Percentiles rank a stretch among this genome's conserved stretches.
Evolutionary conservation across 2,888 invertebrate genomes (phyloP).

Genomic region (Cheilosia grossa): DNA sequence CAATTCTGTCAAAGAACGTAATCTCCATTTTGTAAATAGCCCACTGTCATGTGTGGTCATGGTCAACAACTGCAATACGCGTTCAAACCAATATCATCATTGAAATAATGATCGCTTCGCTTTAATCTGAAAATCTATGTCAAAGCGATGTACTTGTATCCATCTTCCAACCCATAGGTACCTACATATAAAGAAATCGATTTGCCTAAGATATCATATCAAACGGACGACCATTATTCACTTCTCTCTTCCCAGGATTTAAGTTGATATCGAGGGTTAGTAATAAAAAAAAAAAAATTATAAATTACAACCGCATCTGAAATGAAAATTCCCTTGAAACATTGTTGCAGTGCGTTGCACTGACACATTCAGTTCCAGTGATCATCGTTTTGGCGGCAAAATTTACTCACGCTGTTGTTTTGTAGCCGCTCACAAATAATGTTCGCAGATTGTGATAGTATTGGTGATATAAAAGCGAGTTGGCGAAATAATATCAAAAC

Average conservation of each 20-base stretch:
- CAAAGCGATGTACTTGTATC: no score
- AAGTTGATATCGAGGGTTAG: not conserved
- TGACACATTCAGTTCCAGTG: slow-evolving; percentile 29
- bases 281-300: not conserved
- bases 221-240: not conserved
- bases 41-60: no score
- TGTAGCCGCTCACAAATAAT: not conserved
- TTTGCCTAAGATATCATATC: no score
- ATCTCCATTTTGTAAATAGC: no score
- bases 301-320: not conserved
- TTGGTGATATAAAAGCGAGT: slow-evolving; percentile 17
- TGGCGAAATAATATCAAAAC: slow-evolving; percentile 70
- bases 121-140: no score
- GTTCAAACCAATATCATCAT: no score
- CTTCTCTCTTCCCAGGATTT: not conserved
- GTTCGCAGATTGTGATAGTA: not conserved
- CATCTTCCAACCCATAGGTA: no score
- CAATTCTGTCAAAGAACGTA: no score
- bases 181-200: no score
- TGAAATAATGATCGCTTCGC: no score
- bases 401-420: slow-evolving; percentile 36
- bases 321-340: slow-evolving; percentile 33
- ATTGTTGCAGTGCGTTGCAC: slow-evolving; percentile 38
- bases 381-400: slow-evolving; percentile 66
- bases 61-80: no score